A percentile compares a stretch with the other conserved stretches of the same genome.
Conservation (phyloP, 2,888 invertebrate genomes). For the Polydrusus pterygomalis region DNA sequence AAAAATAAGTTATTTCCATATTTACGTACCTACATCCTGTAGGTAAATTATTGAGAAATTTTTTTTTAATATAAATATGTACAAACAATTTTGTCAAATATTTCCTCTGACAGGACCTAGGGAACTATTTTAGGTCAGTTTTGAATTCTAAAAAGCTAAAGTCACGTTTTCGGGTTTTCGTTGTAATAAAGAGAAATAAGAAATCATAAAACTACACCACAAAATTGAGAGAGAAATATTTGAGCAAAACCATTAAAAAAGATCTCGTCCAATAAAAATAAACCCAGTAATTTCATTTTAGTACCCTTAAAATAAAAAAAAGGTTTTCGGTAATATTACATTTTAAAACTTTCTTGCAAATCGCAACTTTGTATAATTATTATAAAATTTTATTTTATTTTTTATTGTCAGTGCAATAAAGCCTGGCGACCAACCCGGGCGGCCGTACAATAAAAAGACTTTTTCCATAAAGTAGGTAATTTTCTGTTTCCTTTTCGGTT, state of each 20-base stretch:
- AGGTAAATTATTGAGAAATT: too few relatives aligned
- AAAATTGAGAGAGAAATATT: background rate
- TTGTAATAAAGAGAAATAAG: too few relatives aligned
- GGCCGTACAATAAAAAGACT: constrained; percentile 29
- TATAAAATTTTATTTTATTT: constrained; percentile 47
- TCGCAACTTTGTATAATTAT: constrained; percentile 46
- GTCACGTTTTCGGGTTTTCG: too few relatives aligned
- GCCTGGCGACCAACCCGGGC: constrained; percentile 16
- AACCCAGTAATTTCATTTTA: constrained; percentile 10
- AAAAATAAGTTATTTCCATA: too few relatives aligned
- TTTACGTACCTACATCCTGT: too few relatives aligned
- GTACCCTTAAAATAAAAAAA: constrained; percentile 9
- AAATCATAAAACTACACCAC: background rate
- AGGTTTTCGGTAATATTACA: constrained; percentile 21
- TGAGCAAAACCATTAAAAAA: background rate
- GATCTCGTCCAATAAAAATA: background rate
- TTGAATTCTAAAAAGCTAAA: too few relatives aligned
- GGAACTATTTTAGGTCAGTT: too few relatives aligned
- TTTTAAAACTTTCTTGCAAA: constrained; percentile 25
- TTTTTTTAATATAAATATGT: too few relatives aligned
- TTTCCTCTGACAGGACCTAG: too few relatives aligned
- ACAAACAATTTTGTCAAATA: too few relatives aligned
- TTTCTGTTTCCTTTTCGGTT: constrained; percentile 36
- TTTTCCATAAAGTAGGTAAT: constrained; percentile 41
- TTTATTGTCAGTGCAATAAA: constrained; percentile 30